Conservation (phyloP, 2,888 invertebrate species). For the Hoplodrina blanda region DNA sequence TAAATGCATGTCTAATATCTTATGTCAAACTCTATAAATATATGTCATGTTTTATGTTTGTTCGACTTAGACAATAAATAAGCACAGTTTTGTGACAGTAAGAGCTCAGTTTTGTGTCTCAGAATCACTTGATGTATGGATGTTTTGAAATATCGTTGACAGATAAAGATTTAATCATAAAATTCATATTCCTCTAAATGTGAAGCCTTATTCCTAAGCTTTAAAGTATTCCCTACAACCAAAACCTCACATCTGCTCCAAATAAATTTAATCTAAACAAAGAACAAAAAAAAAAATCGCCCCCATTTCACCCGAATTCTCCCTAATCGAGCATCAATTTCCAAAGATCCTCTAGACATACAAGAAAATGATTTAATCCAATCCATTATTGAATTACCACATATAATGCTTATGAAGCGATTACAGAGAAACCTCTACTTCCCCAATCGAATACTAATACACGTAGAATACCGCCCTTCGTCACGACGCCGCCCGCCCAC, state of each 20-base stretch:
- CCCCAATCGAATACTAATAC: slow-evolving; percentile 60
- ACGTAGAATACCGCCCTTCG: slow-evolving; percentile 59
- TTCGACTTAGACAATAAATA: too few species aligned
- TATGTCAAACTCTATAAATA: too few species aligned
- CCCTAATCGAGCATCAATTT: slow-evolving; percentile 17
- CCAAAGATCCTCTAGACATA: slow-evolving; percentile 17
- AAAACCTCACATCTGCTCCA: background rate
- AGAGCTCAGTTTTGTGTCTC: too few species aligned
- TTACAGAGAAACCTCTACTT: slow-evolving; percentile 55
- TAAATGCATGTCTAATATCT: too few species aligned
- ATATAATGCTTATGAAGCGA: slow-evolving; percentile 60
- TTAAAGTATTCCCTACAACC: background rate
- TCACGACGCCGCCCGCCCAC: slow-evolving; percentile 49
- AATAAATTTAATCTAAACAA: background rate
- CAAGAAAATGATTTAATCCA: slow-evolving; percentile 57
- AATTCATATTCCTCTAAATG: background rate
- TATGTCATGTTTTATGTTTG: too few species aligned
- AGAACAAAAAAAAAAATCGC: slow-evolving; percentile 5
- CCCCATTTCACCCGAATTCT: slow-evolving; percentile 9
- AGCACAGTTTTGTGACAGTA: too few species aligned
- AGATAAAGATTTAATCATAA: too few species aligned
- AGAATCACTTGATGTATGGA: too few species aligned
- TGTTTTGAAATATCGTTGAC: too few species aligned
- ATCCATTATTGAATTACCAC: slow-evolving; percentile 58
- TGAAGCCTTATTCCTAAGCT: background rate